These are phyloP conservation scores for Mesitornis unicolor DNA, from an alignment of 2,113 vertebrate genomes.

Conservation along the genomic window DNA sequence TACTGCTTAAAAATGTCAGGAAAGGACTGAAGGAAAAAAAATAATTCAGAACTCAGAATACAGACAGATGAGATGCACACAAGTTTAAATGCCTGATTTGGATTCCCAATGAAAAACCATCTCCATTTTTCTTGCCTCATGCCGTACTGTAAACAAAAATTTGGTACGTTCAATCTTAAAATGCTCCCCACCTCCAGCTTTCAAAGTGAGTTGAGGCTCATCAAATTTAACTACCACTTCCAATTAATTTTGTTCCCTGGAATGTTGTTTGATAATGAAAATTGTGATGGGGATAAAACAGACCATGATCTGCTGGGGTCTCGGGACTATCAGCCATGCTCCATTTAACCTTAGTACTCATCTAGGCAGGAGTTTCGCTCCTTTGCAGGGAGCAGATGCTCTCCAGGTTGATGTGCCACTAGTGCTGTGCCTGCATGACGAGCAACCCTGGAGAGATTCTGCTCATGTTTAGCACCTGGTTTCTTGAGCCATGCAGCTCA, in stretches of 20 bases:
- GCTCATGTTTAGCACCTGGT: background rate
- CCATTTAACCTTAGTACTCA: background rate
- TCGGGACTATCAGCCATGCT: background rate
- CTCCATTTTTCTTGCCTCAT: background rate
- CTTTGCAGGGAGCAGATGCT: rapidly evolving
- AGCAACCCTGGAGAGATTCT: background rate
- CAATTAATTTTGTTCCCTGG: background rate
- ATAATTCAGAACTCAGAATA: background rate
- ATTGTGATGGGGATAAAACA: background rate
- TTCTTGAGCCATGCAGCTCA: background rate
- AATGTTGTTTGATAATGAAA: background rate
- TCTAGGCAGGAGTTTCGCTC: background rate
- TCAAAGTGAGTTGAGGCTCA: background rate
- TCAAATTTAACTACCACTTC: background rate
- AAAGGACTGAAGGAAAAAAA: background rate
- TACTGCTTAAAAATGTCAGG: conserved; percentile 50
- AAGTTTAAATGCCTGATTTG: background rate
- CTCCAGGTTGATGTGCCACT: background rate
- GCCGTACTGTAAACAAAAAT: background rate
- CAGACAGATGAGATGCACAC: background rate
- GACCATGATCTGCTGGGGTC: background rate
- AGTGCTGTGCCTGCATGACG: background rate
- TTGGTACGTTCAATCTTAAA: background rate
- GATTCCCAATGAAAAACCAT: background rate
- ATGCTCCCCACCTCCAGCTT: background rate